Base-by-base conservation (phyloP, 2,113 vertebrate genomes). In the Gadus macrocephalus region DNA sequence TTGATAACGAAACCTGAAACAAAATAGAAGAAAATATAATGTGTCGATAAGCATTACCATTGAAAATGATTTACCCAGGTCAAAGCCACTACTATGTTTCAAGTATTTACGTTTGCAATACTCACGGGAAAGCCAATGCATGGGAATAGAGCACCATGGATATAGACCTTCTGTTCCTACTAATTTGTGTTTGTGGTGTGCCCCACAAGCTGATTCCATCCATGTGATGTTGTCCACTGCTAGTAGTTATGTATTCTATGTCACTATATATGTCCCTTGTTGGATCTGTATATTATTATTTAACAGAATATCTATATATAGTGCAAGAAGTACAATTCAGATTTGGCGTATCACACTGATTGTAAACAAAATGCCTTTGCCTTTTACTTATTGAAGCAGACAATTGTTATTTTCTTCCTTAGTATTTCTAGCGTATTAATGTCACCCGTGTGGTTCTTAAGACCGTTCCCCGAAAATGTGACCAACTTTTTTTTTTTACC, bases 261-360 rank as follows among this genome's bases (percentile, higher is more conserved):
- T 81, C 55, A 49, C 42, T 16, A n/a, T 58, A n/a, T 58, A n/a
- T 58, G 55, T 58, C 55, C 67, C 71, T 77, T 83, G 80, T 79
- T 75, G 62, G 59, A 78, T 79, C 55, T 64, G 4, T 71, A 68
- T 68, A 55, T 19, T 62, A 42, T 84, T 80, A 81, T 89, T 89
- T 88, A 84, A 83, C 73, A 77, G 71, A 81, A 62, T 78, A 74
- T 77, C 53, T 68, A 72, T 81, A 81, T 75, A 82, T 69, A 58
- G 55, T 5, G 55, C 11, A 9, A 61, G 68, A 69, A 55, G 53
- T 64, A 71, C 66, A n/a, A 66, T 82, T 71, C 79, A 73, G 64
- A 71, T 55, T 72, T 71, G 42, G 70, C 69, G 66, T 62, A 80
- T 71, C 70, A 69, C 66, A 49, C 58, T 70, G 69, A 83, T 76